Percentiles rank a stretch among this genome's conserved stretches.
These are phyloP conservation scores for Taxidea taxus DNA, from an alignment of 2,113 vertebrate species.

Conservation along the genomic window DNA sequence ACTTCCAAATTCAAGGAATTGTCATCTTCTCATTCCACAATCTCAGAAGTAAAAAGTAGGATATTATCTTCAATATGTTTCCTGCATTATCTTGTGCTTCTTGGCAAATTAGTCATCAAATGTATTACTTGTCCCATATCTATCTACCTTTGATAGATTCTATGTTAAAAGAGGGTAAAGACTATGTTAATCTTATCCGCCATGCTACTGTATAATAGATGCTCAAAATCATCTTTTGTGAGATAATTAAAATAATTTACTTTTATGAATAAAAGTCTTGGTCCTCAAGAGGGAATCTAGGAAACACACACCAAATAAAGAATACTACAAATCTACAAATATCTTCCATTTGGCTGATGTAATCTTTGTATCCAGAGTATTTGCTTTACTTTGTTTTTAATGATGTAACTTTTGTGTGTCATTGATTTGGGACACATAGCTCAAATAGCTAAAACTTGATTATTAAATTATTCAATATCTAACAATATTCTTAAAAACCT, in stretches of 20 bases:
- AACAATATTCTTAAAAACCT: not conserved
- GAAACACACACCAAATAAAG: not conserved
- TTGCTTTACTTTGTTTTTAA: not conserved
- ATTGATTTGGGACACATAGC: not conserved
- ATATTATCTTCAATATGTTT: not conserved
- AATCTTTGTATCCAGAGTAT: not conserved
- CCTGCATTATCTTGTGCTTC: not conserved
- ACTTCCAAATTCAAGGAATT: conserved; percentile 16
- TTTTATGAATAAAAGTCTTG: not conserved
- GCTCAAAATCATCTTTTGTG: not conserved
- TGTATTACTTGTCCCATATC: not conserved
- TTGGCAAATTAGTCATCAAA: not conserved
- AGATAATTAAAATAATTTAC: not conserved
- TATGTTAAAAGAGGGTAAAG: not conserved
- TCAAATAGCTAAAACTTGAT: not conserved
- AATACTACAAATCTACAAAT: not conserved
- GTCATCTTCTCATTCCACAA: not conserved
- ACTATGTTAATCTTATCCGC: not conserved
- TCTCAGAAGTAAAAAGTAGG: not conserved
- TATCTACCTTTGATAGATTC: not conserved
- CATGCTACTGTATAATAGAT: not conserved
- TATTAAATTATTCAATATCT: not conserved
- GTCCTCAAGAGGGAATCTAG: not conserved
- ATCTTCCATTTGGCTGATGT: not conserved
- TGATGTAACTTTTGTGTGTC: not conserved